These are phyloP conservation scores for Jacana jacana DNA, from an alignment of 2,113 vertebrate genomes.

Conservation along the genomic window DNA sequence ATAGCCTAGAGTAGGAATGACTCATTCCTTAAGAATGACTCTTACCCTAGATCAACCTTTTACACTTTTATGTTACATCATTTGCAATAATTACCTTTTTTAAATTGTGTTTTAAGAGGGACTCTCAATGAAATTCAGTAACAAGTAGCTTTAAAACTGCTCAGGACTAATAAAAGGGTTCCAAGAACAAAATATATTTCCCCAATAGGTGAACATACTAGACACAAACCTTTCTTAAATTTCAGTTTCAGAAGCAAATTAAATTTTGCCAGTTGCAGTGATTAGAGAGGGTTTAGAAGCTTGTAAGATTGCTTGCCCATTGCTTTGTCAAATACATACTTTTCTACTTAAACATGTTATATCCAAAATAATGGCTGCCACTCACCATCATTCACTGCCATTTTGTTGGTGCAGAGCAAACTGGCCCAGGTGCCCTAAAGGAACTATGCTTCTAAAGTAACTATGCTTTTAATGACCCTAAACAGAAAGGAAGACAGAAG, in stretches of 20 bases:
- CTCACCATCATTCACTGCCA: background rate
- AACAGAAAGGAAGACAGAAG: background rate
- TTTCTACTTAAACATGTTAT: background rate
- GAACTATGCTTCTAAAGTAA: background rate
- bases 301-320: background rate
- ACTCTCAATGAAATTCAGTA: background rate
- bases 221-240: background rate
- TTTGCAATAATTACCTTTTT: background rate
- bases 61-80: background rate
- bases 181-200: background rate
- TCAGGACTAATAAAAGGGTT: background rate
- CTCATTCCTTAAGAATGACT: background rate
- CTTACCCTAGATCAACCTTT: background rate
- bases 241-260: constrained; percentile 49
- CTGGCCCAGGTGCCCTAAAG: background rate
- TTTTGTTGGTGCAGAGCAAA: background rate
- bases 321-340: background rate
- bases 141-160: background rate
- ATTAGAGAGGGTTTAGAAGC: background rate
- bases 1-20: background rate
- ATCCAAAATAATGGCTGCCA: background rate
- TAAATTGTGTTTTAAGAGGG: background rate
- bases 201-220: background rate
- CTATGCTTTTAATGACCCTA: background rate
- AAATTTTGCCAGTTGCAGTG: background rate